phyloP scores from a whole-genome alignment of 1,140 invertebrate species.

The Hylyphantes graminicola region DNA sequence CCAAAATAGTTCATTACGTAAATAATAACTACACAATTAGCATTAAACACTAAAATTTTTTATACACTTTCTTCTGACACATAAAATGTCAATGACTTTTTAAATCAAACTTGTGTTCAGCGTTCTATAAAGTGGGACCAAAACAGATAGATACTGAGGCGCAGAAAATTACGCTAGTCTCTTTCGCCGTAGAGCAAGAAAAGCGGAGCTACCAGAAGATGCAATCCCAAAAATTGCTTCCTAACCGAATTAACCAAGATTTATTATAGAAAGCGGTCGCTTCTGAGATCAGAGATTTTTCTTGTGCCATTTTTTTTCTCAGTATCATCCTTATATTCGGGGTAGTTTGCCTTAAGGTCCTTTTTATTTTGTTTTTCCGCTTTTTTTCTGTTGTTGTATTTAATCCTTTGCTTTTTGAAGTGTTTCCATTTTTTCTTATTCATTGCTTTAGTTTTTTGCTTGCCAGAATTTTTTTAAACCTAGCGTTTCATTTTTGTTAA shows the following conservation, averaged over 20 bases:
- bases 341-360: constrained; percentile 33
- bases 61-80: no score
- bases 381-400: constrained; percentile 32
- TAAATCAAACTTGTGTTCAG: no score
- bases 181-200: background rate
- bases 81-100: no score
- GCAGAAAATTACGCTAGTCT: constrained; percentile 47
- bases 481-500: background rate
- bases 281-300: constrained; percentile 57
- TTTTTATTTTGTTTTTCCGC: constrained; percentile 21
- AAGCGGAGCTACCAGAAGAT: constrained; percentile 15
- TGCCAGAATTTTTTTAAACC: background rate
- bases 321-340: constrained; percentile 15
- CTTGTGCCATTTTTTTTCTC: background rate
- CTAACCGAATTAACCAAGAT: constrained; percentile 60
- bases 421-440: constrained; percentile 48
- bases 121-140: no score
- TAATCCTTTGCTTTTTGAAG: constrained; percentile 48
- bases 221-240: constrained; percentile 60
- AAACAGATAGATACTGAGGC: constrained; percentile 41
- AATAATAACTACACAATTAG: no score
- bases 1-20: no score
- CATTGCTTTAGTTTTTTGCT: constrained; percentile 41
- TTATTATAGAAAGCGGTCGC: constrained; percentile 58
- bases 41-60: no score